Evolutionary conservation across 2,888 invertebrate species (phyloP).

Genomic region (Eupeodes latifasciatus): DNA sequence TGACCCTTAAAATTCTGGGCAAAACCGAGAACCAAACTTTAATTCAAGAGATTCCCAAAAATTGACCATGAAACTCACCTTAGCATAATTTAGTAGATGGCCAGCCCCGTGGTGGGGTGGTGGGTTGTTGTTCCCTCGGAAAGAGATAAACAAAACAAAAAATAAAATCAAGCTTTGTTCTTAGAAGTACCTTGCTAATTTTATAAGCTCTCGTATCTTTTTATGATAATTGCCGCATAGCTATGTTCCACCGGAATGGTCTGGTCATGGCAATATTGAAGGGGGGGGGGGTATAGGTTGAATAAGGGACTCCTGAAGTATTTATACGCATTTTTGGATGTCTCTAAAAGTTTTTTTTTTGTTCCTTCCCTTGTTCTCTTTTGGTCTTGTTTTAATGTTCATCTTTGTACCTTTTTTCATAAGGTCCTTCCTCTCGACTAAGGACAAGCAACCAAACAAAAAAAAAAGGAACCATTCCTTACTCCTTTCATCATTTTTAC

Average conservation of each 20-base stretch:
- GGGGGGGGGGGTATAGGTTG: too few relatives aligned
- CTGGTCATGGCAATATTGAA: too few relatives aligned
- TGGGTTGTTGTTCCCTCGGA: neutral
- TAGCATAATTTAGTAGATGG: neutral
- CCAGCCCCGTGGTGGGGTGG: too few relatives aligned
- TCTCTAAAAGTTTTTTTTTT: constrained; percentile 39
- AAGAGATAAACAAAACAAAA: constrained; percentile 5
- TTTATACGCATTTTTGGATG: constrained; percentile 55
- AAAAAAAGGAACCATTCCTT: constrained; percentile 22
- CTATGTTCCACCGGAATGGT: neutral
- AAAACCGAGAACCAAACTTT: neutral
- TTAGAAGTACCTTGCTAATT: constrained; percentile 63
- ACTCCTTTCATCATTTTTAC: constrained; percentile 61
- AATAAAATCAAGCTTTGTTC: constrained; percentile 45
- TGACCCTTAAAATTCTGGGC: constrained; percentile 12
- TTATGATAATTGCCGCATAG: constrained; percentile 48
- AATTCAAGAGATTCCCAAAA: neutral
- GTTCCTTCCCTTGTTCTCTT: neutral
- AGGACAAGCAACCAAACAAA: too few relatives aligned
- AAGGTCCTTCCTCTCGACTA: neutral
- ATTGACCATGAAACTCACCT: constrained; percentile 39
- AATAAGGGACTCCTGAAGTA: constrained; percentile 26
- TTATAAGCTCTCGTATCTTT: constrained; percentile 64
- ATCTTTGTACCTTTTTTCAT: constrained; percentile 39
- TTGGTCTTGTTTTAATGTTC: constrained; percentile 23